Evolutionary conservation across 2,113 vertebrate genomes (phyloP).

Genomic region (Oxygymnocypris stewartii): DNA sequence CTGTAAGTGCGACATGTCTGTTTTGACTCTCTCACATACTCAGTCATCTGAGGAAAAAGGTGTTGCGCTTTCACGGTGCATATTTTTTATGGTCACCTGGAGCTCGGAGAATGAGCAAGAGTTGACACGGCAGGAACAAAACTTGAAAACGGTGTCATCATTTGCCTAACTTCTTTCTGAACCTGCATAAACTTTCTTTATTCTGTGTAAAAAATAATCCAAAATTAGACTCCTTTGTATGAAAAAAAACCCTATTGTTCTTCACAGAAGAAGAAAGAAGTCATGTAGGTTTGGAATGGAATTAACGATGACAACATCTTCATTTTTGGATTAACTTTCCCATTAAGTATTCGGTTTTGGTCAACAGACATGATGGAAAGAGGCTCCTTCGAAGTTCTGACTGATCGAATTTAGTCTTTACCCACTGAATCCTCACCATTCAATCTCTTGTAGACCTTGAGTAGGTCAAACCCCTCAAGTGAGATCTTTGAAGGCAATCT

Average conservation of each 20-base stretch:
- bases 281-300: neutral
- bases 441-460: too few relatives aligned
- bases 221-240: neutral
- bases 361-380: slow-evolving; percentile 10
- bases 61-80: slow-evolving; percentile 48
- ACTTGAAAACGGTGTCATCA: neutral
- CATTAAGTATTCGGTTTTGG: neutral
- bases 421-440: slow-evolving; percentile 63
- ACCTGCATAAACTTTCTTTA: neutral
- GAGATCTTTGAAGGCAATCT: slow-evolving; percentile 60
- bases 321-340: neutral
- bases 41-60: slow-evolving; percentile 34
- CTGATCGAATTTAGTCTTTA: slow-evolving; percentile 60
- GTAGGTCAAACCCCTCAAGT: slow-evolving; percentile 58
- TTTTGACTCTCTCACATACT: slow-evolving; percentile 45
- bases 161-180: neutral
- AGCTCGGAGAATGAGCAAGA: slow-evolving; percentile 15
- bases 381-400: slow-evolving; percentile 26
- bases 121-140: slow-evolving; percentile 32
- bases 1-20: slow-evolving; percentile 36
- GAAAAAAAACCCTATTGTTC: neutral
- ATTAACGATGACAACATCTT: neutral
- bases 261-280: neutral
- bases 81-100: slow-evolving; percentile 45
- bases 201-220: neutral